These are phyloP conservation scores for Todus mexicanus DNA, from an alignment of 2,797 vertebrate species.

Conservation along the genomic window DNA sequence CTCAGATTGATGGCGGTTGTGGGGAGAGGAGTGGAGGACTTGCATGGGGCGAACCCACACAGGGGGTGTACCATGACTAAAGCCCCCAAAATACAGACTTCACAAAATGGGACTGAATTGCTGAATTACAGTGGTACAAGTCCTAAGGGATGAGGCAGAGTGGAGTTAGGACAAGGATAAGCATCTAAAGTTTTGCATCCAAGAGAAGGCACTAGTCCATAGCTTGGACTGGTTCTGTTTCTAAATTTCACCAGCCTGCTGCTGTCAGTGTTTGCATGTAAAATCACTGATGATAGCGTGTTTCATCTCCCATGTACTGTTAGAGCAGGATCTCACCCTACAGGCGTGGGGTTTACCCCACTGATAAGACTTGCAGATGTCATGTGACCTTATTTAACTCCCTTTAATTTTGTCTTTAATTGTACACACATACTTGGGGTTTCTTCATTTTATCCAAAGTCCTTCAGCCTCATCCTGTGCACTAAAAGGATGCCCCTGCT, in stretches of 20 bases:
- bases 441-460: not conserved
- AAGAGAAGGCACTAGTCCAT: not conserved
- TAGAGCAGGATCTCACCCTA: not conserved
- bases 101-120: not conserved
- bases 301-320: not conserved
- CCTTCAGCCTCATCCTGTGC: not conserved
- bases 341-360: not conserved
- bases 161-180: not conserved
- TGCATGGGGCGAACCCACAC: not conserved
- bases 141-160: not conserved
- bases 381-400: not conserved
- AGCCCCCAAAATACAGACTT: not conserved
- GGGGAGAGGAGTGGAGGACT: not conserved
- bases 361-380: slow-evolving; percentile 1
- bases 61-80: not conserved
- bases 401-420: slow-evolving; percentile 30
- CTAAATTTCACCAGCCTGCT: not conserved
- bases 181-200: not conserved
- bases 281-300: not conserved
- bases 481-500: not conserved
- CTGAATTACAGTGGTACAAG: not conserved
- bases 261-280: not conserved
- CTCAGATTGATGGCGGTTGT: not conserved
- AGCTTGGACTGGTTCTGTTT: not conserved
- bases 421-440: not conserved